phyloP scores from a whole-genome alignment of 2,113 vertebrate species.

The Ibidorhyncha struthersii region DNA sequence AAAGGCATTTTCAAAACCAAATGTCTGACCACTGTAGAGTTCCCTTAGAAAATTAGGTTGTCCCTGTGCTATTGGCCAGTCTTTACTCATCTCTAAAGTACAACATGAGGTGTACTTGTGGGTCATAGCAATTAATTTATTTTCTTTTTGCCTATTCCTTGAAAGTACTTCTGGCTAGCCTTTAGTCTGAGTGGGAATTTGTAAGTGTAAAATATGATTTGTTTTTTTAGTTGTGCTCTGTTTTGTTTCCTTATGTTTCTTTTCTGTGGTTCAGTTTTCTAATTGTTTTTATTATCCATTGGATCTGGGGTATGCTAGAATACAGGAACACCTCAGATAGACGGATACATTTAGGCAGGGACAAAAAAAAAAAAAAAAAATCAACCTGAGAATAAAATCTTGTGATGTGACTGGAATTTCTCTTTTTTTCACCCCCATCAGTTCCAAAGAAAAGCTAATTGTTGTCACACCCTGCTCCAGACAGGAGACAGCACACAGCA shows the following conservation, averaged over 20 bases:
- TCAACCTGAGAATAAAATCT: neutral
- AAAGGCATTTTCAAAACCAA: neutral
- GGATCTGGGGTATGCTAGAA: neutral
- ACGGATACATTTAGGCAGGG: neutral
- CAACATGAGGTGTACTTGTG: neutral
- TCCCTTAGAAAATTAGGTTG: neutral
- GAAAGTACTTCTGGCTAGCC: neutral
- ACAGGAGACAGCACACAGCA: neutral
- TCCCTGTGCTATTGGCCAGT: neutral
- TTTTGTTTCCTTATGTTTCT: neutral
- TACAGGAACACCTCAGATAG: neutral
- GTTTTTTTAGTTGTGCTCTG: neutral
- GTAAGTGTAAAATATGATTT: neutral
- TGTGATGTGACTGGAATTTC: neutral
- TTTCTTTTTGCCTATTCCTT: conserved; percentile 1
- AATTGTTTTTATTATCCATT: neutral
- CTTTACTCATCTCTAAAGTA: neutral
- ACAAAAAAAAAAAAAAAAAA: neutral
- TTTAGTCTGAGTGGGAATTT: neutral
- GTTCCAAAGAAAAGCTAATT: neutral
- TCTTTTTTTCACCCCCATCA: neutral
- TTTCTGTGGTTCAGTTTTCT: neutral
- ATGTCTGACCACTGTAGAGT: neutral
- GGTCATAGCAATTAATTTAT: neutral
- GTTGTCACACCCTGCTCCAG: neutral